Percentiles rank a stretch among this genome's conserved stretches.
phyloP scores from a whole-genome alignment of 2,888 invertebrate genomes.

The Raillietiella orientalis region DNA sequence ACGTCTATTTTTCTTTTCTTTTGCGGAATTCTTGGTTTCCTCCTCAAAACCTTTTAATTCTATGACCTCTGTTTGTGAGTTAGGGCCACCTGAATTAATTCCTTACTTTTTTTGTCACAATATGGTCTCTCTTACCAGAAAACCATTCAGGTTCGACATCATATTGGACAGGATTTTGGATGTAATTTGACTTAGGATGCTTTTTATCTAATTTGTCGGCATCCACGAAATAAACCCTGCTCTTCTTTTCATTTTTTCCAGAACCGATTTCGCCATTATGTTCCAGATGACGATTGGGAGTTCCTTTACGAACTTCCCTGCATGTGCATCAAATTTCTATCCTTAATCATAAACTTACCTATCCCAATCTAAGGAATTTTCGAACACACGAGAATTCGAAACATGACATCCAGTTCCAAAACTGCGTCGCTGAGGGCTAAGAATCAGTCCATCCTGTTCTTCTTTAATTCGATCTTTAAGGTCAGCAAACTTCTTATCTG shows the following conservation, averaged over 20 bases:
- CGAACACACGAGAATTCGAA: conserved; percentile 12
- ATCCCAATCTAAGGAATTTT: conserved; percentile 1
- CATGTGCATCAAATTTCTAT: too few species aligned
- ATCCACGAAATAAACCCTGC: too few species aligned
- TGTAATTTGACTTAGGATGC: too few species aligned
- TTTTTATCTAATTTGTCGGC: too few species aligned
- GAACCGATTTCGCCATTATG: too few species aligned
- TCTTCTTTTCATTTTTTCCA: too few species aligned
- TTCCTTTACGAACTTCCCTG: too few species aligned
- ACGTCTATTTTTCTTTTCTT: conserved; percentile 4
- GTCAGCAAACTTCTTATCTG: too few species aligned
- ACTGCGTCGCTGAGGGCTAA: conserved; percentile 53
- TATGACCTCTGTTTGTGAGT: conserved; percentile 65
- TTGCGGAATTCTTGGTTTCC: conserved; percentile 5
- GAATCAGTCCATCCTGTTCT: conserved; percentile 46
- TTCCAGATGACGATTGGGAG: too few species aligned
- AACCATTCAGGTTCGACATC: conserved; percentile 69
- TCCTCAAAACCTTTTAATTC: conserved; percentile 77
- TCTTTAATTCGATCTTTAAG: conserved; percentile 27
- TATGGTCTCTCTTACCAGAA: conserved; percentile 10
- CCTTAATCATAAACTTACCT: conserved; percentile 3
- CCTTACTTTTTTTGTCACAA: not conserved
- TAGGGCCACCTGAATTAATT: conserved; percentile 29
- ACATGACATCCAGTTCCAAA: conserved; percentile 65
- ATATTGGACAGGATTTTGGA: too few species aligned